These are phyloP conservation scores for Saguinus imperator DNA, from an alignment of 2,113 vertebrate genomes.

Conservation along the genomic window DNA sequence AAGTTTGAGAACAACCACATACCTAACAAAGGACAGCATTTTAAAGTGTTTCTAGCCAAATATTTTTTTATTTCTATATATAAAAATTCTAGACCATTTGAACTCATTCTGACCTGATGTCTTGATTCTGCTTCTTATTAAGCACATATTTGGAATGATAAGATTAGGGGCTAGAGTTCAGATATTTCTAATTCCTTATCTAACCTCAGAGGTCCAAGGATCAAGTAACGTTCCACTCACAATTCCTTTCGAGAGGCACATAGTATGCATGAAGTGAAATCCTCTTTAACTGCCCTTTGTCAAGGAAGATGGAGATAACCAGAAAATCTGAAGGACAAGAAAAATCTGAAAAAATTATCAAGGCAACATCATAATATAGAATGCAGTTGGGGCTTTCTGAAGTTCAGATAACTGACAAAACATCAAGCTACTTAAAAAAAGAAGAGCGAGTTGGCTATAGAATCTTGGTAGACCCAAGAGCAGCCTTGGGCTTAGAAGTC, in stretches of 20 bases:
- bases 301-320: neutral
- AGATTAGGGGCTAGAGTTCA: constrained; percentile 46
- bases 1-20: neutral
- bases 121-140: constrained; percentile 71
- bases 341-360: neutral
- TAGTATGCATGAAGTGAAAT: neutral
- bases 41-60: constrained; percentile 30
- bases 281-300: neutral
- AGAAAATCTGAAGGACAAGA: neutral
- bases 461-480: neutral
- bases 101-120: constrained; percentile 61
- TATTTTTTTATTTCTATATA: constrained; percentile 12
- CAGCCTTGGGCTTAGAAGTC: neutral
- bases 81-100: constrained; percentile 46
- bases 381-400: neutral
- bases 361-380: neutral
- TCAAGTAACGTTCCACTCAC: constrained; percentile 23
- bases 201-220: constrained; percentile 61
- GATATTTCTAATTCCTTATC: constrained; percentile 67
- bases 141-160: constrained; percentile 60
- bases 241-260: neutral
- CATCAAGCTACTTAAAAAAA: neutral
- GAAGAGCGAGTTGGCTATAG: neutral
- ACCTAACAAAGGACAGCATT: neutral
- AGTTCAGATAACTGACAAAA: constrained; percentile 1